Evolutionary conservation across 1,140 invertebrate species (phyloP).

Genomic region (Anoplophora glabripennis): DNA sequence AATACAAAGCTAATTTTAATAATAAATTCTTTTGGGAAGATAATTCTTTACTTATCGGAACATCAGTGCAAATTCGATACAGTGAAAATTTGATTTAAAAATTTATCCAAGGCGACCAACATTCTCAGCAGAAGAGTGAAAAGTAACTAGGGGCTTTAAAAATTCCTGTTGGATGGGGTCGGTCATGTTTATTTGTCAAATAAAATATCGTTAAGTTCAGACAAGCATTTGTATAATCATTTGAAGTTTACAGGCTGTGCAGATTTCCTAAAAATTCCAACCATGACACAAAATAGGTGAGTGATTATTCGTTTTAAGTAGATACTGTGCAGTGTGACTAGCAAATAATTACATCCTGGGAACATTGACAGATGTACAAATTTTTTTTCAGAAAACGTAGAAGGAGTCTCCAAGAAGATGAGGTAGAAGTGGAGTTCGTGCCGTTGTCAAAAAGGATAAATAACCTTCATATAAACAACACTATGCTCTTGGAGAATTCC

Average conservation of each 20-base stretch:
- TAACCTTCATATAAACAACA: conserved; percentile 69
- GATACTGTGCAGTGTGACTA: too few relatives aligned
- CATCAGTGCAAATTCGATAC: too few relatives aligned
- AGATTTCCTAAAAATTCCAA: not conserved
- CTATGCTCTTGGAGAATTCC: conserved; percentile 30
- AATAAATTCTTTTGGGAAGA: too few relatives aligned
- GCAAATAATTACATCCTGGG: too few relatives aligned
- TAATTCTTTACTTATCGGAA: too few relatives aligned
- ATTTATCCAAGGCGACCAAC: not conserved
- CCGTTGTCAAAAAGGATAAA: conserved; percentile 75
- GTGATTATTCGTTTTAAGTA: not conserved
- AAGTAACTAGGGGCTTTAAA: not conserved
- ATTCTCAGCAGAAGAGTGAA: not conserved
- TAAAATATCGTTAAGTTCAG: conserved; percentile 16
- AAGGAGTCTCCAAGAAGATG: conserved; percentile 57
- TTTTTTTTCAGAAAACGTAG: conserved; percentile 60
- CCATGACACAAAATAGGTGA: conserved; percentile 31
- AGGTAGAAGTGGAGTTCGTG: conserved; percentile 64
- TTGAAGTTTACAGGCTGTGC: not conserved
- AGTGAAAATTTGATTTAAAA: not conserved
- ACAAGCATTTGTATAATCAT: not conserved
- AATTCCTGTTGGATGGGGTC: too few relatives aligned
- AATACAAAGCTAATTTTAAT: too few relatives aligned
- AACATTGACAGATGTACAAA: too few relatives aligned
- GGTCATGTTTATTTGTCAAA: not conserved